phyloP scores from a whole-genome alignment of 2,797 vertebrate species.

The Poecilia velifera region DNA sequence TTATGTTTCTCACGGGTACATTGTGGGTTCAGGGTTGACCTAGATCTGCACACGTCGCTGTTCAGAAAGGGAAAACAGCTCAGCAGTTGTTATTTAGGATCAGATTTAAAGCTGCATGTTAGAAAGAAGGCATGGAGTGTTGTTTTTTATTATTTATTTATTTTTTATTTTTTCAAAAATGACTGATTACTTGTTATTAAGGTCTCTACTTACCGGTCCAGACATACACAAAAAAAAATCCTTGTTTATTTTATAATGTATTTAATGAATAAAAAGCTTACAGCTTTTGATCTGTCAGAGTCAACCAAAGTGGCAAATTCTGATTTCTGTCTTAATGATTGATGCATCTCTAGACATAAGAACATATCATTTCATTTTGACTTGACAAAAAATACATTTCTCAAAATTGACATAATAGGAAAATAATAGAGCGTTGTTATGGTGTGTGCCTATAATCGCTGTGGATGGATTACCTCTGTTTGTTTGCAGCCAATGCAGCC shows the following conservation, averaged over 20 bases:
- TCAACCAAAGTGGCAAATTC: not conserved
- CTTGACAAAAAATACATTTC: not conserved
- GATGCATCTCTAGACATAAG: not conserved
- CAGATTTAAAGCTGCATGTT: not conserved
- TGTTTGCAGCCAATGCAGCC: conserved; percentile 82
- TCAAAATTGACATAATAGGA: not conserved
- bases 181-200: not conserved
- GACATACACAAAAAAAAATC: not conserved
- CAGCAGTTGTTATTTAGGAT: not conserved
- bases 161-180: not conserved
- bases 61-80: not conserved
- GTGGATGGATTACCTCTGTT: not conserved
- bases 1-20: conserved; percentile 11
- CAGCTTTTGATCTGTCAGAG: not conserved
- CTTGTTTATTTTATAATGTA: not conserved
- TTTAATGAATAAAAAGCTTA: not conserved
- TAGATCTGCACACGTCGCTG: not conserved
- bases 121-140: not conserved
- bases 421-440: not conserved
- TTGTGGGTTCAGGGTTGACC: conserved; percentile 9
- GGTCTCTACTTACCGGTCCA: not conserved
- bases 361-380: not conserved
- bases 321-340: not conserved
- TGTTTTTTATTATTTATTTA: not conserved
- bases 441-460: not conserved